Percentiles rank a stretch among this genome's conserved stretches.
These are phyloP conservation scores for Pagetopsis macropterus DNA, from an alignment of 2,797 vertebrate species.

Conservation along the genomic window DNA sequence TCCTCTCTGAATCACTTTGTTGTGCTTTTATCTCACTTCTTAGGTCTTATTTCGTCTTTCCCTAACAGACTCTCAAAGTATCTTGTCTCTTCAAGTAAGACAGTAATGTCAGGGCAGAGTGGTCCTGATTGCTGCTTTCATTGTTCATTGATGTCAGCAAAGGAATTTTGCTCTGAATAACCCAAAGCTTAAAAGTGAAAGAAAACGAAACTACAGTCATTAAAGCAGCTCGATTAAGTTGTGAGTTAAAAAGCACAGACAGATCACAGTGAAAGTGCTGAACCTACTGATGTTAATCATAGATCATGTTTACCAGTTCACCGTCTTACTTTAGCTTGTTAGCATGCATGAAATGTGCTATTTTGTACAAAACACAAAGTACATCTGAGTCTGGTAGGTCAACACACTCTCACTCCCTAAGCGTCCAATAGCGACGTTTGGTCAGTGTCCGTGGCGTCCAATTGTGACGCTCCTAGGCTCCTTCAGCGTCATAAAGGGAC, in stretches of 20 bases:
- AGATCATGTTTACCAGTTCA: too few species aligned
- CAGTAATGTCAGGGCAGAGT: neutral
- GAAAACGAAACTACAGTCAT: neutral
- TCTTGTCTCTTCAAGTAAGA: neutral
- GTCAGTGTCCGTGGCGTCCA: too few species aligned
- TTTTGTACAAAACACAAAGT: neutral
- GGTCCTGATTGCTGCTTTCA: constrained; percentile 1
- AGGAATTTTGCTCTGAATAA: neutral
- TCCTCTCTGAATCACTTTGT: neutral
- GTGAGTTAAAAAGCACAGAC: neutral
- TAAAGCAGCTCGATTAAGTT: neutral
- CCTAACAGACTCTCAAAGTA: neutral
- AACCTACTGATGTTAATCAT: neutral
- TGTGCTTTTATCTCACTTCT: neutral
- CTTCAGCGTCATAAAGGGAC: too few species aligned
- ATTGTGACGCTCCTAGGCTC: too few species aligned
- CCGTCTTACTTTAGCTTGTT: too few species aligned
- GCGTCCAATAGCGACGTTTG: too few species aligned
- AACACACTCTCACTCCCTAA: too few species aligned
- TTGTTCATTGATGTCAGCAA: neutral
- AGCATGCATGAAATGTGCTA: too few species aligned
- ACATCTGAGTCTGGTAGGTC: too few species aligned
- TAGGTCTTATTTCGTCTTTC: neutral
- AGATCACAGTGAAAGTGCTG: neutral
- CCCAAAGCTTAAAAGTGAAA: neutral